Conservation (phyloP, 2,113 vertebrate species). For the Microtus pennsylvanicus region DNA sequence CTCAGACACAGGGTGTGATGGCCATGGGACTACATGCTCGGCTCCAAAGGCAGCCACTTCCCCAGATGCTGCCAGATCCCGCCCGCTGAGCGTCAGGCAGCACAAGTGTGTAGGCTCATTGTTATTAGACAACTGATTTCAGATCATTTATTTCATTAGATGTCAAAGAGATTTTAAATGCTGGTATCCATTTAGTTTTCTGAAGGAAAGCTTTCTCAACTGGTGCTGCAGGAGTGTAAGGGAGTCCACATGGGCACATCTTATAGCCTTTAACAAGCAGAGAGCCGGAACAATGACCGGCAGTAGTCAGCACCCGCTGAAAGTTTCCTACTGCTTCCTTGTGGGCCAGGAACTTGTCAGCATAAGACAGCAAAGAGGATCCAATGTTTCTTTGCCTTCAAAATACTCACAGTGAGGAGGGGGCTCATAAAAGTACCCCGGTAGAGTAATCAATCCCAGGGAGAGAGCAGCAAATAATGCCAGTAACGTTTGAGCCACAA, state of each 20-base stretch:
- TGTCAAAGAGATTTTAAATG: not conserved
- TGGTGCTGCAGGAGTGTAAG: not conserved
- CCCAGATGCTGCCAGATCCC: not conserved
- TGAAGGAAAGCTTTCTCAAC: slow-evolving; percentile 14
- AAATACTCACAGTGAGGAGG: not conserved
- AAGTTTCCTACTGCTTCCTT: too few relatives aligned
- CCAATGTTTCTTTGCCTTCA: not conserved
- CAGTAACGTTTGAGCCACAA: too few relatives aligned
- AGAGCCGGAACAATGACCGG: not conserved
- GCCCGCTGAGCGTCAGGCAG: not conserved
- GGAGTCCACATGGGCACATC: not conserved
- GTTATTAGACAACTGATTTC: not conserved
- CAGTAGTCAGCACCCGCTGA: not conserved
- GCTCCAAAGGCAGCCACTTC: too few relatives aligned
- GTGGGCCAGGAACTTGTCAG: too few relatives aligned
- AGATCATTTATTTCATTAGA: not conserved
- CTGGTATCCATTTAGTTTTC: not conserved
- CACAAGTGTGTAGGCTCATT: not conserved
- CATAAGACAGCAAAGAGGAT: not conserved
- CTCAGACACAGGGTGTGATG: not conserved
- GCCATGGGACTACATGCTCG: not conserved
- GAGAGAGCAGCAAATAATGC: not conserved
- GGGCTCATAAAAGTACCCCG: not conserved
- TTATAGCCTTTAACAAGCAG: not conserved
- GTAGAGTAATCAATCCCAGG: not conserved